phyloP scores from a whole-genome alignment of 2,113 vertebrate genomes.

The Clinocottus analis region DNA sequence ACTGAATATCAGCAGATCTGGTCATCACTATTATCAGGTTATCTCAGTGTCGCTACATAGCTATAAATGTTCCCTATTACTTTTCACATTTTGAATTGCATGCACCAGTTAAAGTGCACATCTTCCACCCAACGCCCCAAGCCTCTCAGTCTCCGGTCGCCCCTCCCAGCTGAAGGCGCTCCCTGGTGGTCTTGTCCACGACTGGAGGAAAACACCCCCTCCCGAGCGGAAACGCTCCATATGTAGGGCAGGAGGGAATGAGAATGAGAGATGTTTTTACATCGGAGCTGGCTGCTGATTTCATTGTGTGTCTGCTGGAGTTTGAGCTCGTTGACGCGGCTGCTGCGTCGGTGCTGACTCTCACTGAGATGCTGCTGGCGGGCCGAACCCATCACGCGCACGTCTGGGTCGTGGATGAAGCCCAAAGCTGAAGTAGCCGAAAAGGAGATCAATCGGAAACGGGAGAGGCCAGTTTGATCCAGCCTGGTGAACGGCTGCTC shows the following conservation, averaged over 20 bases:
- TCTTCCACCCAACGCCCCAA: no score
- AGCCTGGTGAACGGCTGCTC: neutral
- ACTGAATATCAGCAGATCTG: neutral
- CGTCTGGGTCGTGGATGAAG: slow-evolving; percentile 29
- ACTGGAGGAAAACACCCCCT: slow-evolving; percentile 52
- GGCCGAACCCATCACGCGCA: slow-evolving; percentile 35
- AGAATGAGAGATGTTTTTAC: neutral
- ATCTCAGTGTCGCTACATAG: neutral
- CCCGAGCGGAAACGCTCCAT: slow-evolving; percentile 12
- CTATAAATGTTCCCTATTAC: neutral
- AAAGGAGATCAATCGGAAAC: neutral
- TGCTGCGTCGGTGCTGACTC: slow-evolving; percentile 13
- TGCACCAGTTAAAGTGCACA: neutral
- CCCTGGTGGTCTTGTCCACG: slow-evolving; percentile 49
- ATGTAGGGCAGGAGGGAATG: slow-evolving; percentile 26
- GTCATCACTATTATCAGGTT: neutral
- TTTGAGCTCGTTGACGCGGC: neutral
- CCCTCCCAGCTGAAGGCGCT: slow-evolving; percentile 64
- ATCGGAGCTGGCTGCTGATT: neutral
- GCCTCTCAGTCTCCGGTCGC: neutral
- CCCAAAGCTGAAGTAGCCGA: neutral
- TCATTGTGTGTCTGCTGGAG: slow-evolving; percentile 4
- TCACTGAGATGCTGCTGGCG: slow-evolving; percentile 50
- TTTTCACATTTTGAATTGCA: neutral
- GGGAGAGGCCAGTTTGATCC: slow-evolving; percentile 17